Conservation (phyloP, 2,888 invertebrate species). For the Cataglyphis altisquamis region DNA sequence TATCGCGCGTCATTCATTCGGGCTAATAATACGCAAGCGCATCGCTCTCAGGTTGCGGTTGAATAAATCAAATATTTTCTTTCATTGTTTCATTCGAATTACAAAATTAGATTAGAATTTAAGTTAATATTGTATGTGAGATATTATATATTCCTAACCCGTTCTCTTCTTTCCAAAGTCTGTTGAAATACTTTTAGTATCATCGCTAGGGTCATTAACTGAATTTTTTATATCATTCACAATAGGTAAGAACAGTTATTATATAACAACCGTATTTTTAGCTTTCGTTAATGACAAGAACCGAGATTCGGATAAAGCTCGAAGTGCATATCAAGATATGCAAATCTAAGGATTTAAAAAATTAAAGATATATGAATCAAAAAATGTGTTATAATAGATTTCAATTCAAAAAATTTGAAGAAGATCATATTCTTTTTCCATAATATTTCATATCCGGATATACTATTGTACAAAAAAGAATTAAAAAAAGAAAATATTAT, state of each 20-base stretch:
- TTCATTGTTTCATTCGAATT: constrained; percentile 12
- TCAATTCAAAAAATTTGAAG: constrained; percentile 20
- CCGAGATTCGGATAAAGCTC: background rate
- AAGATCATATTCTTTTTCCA: constrained; percentile 13
- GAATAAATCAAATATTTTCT: constrained; percentile 10
- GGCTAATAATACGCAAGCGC: constrained; percentile 62
- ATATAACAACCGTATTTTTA: constrained; percentile 14
- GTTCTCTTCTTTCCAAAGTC: constrained; percentile 17
- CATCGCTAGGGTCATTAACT: constrained; percentile 41
- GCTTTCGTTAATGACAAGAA: background rate
- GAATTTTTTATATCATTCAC: constrained; percentile 25
- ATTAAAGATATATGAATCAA: background rate
- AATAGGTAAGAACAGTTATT: constrained; percentile 12
- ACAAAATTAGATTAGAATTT: constrained; percentile 36
- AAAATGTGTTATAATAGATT: constrained; percentile 13
- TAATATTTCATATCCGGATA: background rate
- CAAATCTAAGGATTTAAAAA: constrained; percentile 7
- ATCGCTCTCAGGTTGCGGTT: background rate
- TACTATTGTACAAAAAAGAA: background rate
- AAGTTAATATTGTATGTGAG: background rate
- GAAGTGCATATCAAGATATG: background rate
- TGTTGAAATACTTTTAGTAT: constrained; percentile 15
- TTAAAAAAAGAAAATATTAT: background rate
- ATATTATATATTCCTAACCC: background rate
- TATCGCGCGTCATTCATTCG: constrained; percentile 50